Percentiles rank a stretch among this genome's conserved stretches.
phyloP scores from a whole-genome alignment of 35 echinoderm and acorn worm species.

The Lytechinus variegatus region DNA sequence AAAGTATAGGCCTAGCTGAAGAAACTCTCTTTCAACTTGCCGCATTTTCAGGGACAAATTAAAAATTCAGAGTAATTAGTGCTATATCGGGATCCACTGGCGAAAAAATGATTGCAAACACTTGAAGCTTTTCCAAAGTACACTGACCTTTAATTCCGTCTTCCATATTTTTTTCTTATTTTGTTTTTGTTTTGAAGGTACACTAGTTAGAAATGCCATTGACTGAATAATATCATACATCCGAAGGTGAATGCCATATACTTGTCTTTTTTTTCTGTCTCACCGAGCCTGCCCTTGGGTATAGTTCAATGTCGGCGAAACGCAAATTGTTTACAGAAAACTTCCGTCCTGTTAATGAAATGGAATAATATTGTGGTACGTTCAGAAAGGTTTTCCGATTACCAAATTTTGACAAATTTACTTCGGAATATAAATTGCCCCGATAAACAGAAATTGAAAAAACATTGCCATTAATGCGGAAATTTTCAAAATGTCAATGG shows the following conservation, averaged over 20 bases:
- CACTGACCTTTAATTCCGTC: neutral
- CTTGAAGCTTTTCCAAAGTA: neutral
- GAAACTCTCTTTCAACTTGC: no score
- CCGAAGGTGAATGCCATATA: neutral
- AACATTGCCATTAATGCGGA: neutral
- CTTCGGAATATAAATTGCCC: neutral
- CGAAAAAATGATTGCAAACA: neutral
- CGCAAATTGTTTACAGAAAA: neutral
- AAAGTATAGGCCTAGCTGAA: no score
- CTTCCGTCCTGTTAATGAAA: neutral
- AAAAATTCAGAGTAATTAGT: no score
- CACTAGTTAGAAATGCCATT: neutral
- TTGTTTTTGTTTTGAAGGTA: no score
- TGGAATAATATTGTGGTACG: neutral
- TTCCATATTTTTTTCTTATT: neutral
- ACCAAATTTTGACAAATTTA: neutral
- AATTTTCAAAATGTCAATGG: neutral
- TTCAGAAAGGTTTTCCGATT: neutral
- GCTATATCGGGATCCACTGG: no score
- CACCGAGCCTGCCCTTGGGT: neutral
- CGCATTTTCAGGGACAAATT: no score
- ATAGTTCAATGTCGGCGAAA: neutral
- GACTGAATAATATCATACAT: neutral
- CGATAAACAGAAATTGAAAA: neutral
- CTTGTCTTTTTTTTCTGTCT: neutral